phyloP scores from a whole-genome alignment of 2,797 vertebrate species.

The Salmo trutta region DNA sequence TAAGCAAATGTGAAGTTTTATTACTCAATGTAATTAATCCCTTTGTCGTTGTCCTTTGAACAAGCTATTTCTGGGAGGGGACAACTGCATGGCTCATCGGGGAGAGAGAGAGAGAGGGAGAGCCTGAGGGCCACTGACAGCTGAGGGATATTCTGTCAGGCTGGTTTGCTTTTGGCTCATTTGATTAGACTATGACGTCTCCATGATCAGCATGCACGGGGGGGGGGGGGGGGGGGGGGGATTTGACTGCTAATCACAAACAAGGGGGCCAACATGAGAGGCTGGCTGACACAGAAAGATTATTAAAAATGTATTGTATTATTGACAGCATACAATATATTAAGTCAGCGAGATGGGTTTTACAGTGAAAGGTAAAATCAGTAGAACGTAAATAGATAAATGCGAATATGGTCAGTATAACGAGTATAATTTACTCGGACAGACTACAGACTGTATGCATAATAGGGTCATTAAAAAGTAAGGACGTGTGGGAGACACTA shows the following conservation, averaged over 20 bases:
- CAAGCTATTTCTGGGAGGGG: constrained; percentile 86
- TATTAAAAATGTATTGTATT: constrained; percentile 58
- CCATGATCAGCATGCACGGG: constrained; percentile 65
- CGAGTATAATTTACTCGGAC: constrained; percentile 12
- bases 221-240: not conserved
- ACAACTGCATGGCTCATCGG: constrained; percentile 76
- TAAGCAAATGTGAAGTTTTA: constrained; percentile 71
- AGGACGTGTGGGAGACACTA: not conserved
- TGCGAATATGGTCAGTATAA: constrained; percentile 8
- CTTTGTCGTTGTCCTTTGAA: constrained; percentile 87
- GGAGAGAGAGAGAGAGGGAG: constrained; percentile 49
- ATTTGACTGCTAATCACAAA: constrained; percentile 50
- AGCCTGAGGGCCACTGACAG: constrained; percentile 84
- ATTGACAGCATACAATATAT: constrained; percentile 44
- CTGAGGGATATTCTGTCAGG: constrained; percentile 86
- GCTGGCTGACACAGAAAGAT: constrained; percentile 46
- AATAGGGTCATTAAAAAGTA: constrained; percentile 5
- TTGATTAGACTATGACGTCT: constrained; percentile 76
- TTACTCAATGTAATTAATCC: constrained; percentile 82
- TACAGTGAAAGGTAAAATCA: not conserved
- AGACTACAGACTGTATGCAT: constrained; percentile 7
- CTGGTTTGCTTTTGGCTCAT: constrained; percentile 70
- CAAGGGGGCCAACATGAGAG: constrained; percentile 23
- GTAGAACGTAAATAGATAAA: constrained; percentile 43
- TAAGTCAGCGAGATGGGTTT: constrained; percentile 48